Evolutionary conservation across 2,888 invertebrate species (phyloP).

Genomic region (Anoncus sp.): DNA sequence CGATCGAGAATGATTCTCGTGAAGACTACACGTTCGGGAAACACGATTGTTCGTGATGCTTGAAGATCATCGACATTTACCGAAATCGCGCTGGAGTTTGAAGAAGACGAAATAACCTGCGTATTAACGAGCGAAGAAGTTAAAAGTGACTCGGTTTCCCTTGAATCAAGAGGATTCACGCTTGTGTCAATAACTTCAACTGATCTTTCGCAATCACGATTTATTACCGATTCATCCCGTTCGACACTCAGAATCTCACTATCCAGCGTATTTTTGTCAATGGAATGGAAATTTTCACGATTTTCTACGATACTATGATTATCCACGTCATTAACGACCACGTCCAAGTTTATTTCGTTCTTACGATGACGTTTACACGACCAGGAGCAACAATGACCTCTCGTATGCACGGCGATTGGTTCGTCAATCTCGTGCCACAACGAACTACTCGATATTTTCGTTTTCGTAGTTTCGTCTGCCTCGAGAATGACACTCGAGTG

Average conservation of each 20-base stretch:
- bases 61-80: constrained; percentile 3
- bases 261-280: background rate
- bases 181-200: background rate
- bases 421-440: background rate
- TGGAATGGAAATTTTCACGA: background rate
- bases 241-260: background rate
- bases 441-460: background rate
- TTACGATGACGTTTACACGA: constrained; percentile 23
- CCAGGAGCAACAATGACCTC: constrained; percentile 8
- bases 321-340: background rate
- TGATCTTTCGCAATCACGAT: constrained; percentile 16
- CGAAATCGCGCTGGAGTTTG: background rate
- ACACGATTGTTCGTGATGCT: constrained; percentile 26
- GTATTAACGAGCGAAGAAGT: background rate
- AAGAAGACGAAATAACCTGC: constrained; percentile 12
- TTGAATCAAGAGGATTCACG: constrained; percentile 1
- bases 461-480: background rate
- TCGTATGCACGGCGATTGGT: constrained; percentile 1
- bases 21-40: constrained; percentile 44
- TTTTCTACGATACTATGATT: background rate
- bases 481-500: background rate
- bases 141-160: background rate
- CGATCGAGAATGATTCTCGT: constrained; percentile 59
- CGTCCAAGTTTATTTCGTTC: background rate
- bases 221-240: background rate